Percentiles rank a stretch among this genome's conserved stretches.
Conservation (phyloP, 2,888 invertebrate species). For the Pachydiplax longipennis region DNA sequence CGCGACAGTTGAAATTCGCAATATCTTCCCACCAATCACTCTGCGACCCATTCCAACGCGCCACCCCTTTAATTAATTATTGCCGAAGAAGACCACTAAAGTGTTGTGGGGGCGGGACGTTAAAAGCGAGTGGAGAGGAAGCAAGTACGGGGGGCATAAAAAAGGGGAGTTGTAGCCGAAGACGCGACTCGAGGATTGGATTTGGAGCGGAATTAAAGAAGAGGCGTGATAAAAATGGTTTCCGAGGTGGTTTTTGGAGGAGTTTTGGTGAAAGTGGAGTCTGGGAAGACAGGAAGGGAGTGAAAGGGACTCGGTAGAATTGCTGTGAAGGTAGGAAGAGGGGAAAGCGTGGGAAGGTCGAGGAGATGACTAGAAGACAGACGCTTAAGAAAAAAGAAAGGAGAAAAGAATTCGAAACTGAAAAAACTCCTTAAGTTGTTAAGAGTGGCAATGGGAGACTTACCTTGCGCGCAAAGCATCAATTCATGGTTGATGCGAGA, state of each 20-base stretch:
- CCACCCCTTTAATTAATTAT: not conserved
- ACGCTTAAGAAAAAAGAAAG: no score
- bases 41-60: not conserved
- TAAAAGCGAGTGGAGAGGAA: not conserved
- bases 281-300: not conserved
- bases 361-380: no score
- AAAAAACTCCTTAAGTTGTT: not conserved
- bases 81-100: not conserved
- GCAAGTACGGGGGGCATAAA: not conserved
- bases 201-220: not conserved
- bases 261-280: not conserved
- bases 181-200: not conserved
- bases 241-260: not conserved
- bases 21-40: not conserved
- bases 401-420: not conserved
- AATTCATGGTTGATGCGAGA: no score
- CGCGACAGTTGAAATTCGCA: slow-evolving; percentile 7
- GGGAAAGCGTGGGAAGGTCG: not conserved
- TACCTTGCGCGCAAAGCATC: no score
- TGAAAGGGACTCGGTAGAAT: not conserved
- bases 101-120: not conserved
- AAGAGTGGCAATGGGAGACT: not conserved
- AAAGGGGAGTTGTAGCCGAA: not conserved
- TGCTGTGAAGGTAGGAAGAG: not conserved
- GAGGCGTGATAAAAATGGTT: not conserved